phyloP scores from a whole-genome alignment of 2,888 invertebrate species.

The Xestia sexstrigata region DNA sequence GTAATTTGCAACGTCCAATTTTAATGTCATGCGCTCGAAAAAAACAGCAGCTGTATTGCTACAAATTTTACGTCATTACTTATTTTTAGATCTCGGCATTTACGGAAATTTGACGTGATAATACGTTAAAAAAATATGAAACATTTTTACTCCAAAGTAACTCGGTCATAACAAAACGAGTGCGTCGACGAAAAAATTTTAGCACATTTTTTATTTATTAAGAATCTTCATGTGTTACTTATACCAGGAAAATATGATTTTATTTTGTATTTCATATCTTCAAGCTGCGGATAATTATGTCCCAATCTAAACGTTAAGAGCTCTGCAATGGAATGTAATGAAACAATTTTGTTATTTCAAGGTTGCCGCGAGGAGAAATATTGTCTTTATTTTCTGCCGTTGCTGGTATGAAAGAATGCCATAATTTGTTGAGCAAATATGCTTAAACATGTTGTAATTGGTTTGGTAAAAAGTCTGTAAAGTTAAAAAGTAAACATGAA shows the following conservation, averaged over 20 bases:
- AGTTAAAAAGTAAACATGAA: neutral
- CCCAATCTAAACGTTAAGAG: constrained; percentile 27
- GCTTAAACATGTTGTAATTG: neutral
- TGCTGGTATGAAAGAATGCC: constrained; percentile 11
- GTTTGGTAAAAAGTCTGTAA: neutral
- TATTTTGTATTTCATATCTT: constrained; percentile 48
- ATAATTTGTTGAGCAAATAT: constrained; percentile 4
- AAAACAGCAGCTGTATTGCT: neutral
- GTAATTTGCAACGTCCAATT: neutral
- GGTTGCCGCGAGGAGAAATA: neutral
- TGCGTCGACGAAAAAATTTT: constrained; percentile 9
- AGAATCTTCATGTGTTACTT: constrained; percentile 22
- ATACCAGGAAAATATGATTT: constrained; percentile 41
- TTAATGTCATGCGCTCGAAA: neutral
- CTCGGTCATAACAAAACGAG: constrained; percentile 24
- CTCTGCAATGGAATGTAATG: constrained; percentile 21
- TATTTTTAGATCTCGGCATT: constrained; percentile 19
- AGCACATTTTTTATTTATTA: constrained; percentile 43
- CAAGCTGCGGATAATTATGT: constrained; percentile 39
- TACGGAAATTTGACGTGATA: constrained; percentile 31
- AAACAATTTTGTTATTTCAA: constrained; percentile 30
- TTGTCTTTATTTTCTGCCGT: neutral
- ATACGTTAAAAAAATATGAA: constrained; percentile 31
- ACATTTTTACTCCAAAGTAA: constrained; percentile 45
- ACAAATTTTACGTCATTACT: constrained; percentile 14